A percentile compares a stretch with the other conserved stretches of the same genome.
Conservation (phyloP, 2,113 vertebrate genomes). For the Epinephelus cyanopodus region DNA sequence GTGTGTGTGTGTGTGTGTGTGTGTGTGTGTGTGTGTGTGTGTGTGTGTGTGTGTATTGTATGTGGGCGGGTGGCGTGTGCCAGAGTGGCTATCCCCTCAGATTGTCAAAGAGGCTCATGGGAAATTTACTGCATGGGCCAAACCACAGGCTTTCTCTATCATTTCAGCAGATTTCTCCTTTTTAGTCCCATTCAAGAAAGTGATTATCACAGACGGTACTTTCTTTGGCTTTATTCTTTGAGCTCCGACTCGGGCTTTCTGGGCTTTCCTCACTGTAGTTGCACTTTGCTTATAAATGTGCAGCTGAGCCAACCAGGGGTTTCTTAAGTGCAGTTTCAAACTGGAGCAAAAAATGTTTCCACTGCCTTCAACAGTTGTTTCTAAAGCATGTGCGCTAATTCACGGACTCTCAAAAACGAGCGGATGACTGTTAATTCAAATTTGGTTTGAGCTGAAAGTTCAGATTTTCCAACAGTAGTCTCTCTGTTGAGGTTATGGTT, state of each 20-base stretch:
- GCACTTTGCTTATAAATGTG: slow-evolving; percentile 60
- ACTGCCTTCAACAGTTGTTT: slow-evolving; percentile 44
- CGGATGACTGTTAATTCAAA: slow-evolving; percentile 64
- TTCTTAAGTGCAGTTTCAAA: slow-evolving; percentile 41
- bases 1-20: slow-evolving; percentile 40
- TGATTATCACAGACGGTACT: slow-evolving; percentile 66
- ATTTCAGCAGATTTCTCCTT: slow-evolving; percentile 83
- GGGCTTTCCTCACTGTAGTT: slow-evolving; percentile 59
- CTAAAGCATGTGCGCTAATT: slow-evolving; percentile 30
- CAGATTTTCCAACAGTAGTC: slow-evolving; percentile 59
- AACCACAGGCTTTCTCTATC: slow-evolving; percentile 83
- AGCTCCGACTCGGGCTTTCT: slow-evolving; percentile 36
- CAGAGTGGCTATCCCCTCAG: slow-evolving; percentile 81
- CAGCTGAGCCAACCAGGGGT: slow-evolving; percentile 40
- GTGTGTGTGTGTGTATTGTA: slow-evolving; percentile 62
- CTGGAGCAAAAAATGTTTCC: slow-evolving; percentile 42
- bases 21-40: slow-evolving; percentile 34
- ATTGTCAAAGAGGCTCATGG: slow-evolving; percentile 83
- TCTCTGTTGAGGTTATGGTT: slow-evolving; percentile 59
- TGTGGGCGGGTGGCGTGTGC: slow-evolving; percentile 81
- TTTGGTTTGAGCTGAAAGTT: slow-evolving; percentile 47
- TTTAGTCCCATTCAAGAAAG: slow-evolving; percentile 78
- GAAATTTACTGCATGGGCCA: slow-evolving; percentile 78
- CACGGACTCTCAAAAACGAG: slow-evolving; percentile 35
- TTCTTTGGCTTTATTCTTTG: slow-evolving; percentile 61